Evolutionary conservation across 2,797 vertebrate genomes (phyloP), one percentile per base, ranked within the genome.

Genomic region (Poeciliopsis gracilis): DNA sequence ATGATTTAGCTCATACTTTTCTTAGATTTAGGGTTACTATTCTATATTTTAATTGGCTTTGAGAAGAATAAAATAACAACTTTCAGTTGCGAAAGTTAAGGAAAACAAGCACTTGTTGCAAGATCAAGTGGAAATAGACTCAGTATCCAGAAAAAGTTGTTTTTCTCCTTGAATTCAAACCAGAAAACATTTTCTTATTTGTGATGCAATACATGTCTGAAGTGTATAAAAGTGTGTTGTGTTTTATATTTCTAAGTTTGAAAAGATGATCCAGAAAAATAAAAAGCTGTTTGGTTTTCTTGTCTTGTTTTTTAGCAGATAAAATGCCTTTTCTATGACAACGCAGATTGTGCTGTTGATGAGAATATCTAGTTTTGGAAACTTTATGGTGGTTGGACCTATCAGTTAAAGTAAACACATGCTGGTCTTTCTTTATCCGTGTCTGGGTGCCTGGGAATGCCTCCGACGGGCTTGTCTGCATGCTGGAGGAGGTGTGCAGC

Each of bases 401-500:
- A 28, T 73, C 61, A 77, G 47, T 28, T 72, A 1, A 12, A 83
- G 84, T 86, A 89, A 90, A 88, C 90, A 87, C 67, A 72, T 78
- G 71, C 82, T 61, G 47, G 45, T 73, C 75, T 61, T 71, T 74
- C 77, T 71, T 83, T 81, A 82, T 89, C 77, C 1, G 15, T 72
- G 87, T 69, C 74, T 71, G 70, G 18, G 33, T 23, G 87, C 86
- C 87, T 72, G 77, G 45, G 73, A 82, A 88, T 81, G 84, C 84
- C 55, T 63, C 84, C 72, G 75, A 72, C 1, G 76, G 67, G 81
- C 72, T 77, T 13, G 86, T 88, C 78, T 85, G 82, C 73, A 77
- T 72, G 84, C 20, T 75, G 90, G 87, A 89, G 91, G 87, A 90
- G 88, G 91, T 85, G 90, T 92, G 92, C 92, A 94, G 94, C 94